Conservation (phyloP, 2,797 vertebrate genomes). For the Enteromius viviparus region DNA sequence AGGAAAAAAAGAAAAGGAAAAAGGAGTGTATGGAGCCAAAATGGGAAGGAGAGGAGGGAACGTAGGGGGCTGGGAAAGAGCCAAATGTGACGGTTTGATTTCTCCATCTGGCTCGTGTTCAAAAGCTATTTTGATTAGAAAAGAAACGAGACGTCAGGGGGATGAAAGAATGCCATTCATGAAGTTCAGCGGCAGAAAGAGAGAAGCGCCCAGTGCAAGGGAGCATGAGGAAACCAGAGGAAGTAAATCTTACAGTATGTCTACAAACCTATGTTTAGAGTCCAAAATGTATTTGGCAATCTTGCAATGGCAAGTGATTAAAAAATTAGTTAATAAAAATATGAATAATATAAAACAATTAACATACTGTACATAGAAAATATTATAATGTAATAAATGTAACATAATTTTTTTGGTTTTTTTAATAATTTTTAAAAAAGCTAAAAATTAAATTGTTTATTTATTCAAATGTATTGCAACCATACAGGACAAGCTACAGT, state of each 20-base stretch:
- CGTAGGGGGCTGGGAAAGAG: slow-evolving; percentile 71
- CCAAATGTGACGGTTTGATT: slow-evolving; percentile 50
- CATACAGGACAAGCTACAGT: not conserved
- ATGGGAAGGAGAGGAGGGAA: slow-evolving; percentile 62
- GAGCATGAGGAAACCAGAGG: slow-evolving; percentile 1
- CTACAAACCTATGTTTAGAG: not conserved
- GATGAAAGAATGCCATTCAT: slow-evolving; percentile 61
- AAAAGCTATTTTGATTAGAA: slow-evolving; percentile 54
- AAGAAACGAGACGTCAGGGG: slow-evolving; percentile 36
- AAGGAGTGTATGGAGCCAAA: slow-evolving; percentile 13
- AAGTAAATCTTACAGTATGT: not conserved
- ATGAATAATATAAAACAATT: not conserved
- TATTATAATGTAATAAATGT: no score
- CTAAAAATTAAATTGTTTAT: not conserved
- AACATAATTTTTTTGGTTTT: no score
- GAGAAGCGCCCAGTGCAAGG: slow-evolving; percentile 18
- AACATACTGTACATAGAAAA: not conserved
- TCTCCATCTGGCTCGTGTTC: slow-evolving; percentile 47
- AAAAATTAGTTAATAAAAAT: not conserved
- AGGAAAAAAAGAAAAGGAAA: slow-evolving; percentile 31
- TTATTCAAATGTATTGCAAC: not conserved
- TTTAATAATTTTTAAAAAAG: not conserved
- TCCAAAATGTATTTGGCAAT: not conserved
- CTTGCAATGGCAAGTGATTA: not conserved
- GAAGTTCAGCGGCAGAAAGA: slow-evolving; percentile 50